Conservation (phyloP, 2,113 vertebrate species). For the Pionites leucogaster region DNA sequence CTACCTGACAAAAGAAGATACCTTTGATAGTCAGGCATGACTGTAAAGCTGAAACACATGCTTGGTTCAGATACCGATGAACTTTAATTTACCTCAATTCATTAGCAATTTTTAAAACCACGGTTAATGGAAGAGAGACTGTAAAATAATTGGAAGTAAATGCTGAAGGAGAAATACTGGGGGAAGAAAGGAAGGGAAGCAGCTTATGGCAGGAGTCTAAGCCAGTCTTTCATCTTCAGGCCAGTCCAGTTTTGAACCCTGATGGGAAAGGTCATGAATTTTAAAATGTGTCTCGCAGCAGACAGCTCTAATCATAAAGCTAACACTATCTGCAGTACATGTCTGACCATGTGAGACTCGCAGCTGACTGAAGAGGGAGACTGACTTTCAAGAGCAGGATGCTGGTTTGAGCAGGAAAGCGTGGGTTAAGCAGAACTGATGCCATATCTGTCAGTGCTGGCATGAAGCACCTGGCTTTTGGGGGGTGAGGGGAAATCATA, state of each 20-base stretch:
- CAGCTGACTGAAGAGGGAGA: neutral
- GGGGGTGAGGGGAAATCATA: rapidly evolving
- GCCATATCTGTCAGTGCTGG: neutral
- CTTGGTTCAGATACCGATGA: conserved; percentile 59
- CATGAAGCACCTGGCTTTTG: neutral
- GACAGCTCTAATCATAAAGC: conserved; percentile 69
- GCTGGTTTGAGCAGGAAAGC: neutral
- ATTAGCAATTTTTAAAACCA: conserved; percentile 56
- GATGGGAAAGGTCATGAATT: conserved; percentile 75
- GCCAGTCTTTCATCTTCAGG: conserved; percentile 68
- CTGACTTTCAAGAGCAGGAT: conserved; percentile 2
- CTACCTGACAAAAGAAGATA: conserved; percentile 69
- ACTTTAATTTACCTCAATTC: conserved; percentile 67
- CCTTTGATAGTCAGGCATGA: conserved; percentile 61
- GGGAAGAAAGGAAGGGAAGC: conserved; percentile 17
- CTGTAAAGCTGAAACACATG: conserved; percentile 18
- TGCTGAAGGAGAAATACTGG: conserved; percentile 22
- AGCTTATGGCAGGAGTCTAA: conserved; percentile 34
- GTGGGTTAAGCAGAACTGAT: neutral
- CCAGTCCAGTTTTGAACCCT: conserved; percentile 66
- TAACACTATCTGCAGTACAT: conserved; percentile 18
- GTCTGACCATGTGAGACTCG: conserved; percentile 26
- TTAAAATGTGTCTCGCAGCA: conserved; percentile 68
- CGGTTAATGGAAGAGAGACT: conserved; percentile 39
- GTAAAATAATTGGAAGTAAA: conserved; percentile 69